Conservation (phyloP, 2,113 vertebrate genomes). For the Corythaixoides concolor region DNA sequence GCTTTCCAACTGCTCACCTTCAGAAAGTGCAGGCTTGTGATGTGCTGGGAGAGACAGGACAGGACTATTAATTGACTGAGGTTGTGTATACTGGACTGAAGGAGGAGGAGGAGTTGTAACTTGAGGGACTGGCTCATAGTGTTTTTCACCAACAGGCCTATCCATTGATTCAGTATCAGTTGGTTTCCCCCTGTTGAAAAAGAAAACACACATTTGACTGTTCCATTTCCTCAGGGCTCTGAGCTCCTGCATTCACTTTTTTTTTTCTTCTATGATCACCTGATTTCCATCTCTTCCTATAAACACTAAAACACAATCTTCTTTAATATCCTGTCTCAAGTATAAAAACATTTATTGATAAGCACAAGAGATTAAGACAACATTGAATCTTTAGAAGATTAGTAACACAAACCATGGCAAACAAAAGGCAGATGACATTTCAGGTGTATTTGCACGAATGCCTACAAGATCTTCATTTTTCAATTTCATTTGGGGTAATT, state of each 20-base stretch:
- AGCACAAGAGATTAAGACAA: slow-evolving; percentile 65
- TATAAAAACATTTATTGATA: slow-evolving; percentile 52
- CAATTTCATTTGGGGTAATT: neutral
- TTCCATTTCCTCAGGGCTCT: neutral
- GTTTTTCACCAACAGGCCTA: slow-evolving; percentile 79
- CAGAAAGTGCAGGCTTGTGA: slow-evolving; percentile 76
- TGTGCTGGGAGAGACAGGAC: slow-evolving; percentile 72
- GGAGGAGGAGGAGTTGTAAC: slow-evolving; percentile 70
- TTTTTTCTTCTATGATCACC: neutral
- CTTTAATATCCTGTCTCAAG: slow-evolving; percentile 16
- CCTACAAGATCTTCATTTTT: neutral
- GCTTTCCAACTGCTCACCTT: slow-evolving; percentile 76
- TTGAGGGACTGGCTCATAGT: slow-evolving; percentile 73
- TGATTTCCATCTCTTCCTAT: slow-evolving; percentile 29
- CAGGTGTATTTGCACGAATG: slow-evolving; percentile 59
- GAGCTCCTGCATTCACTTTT: neutral
- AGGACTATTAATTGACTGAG: slow-evolving; percentile 45
- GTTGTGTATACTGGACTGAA: slow-evolving; percentile 74
- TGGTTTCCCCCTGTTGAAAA: slow-evolving; percentile 76
- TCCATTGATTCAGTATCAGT: slow-evolving; percentile 72
- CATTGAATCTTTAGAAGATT: slow-evolving; percentile 55
- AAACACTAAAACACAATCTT: neutral
- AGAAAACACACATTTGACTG: neutral
- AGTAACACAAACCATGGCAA: slow-evolving; percentile 75
- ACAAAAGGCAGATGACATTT: slow-evolving; percentile 73